These are phyloP conservation scores for Zapus hudsonius DNA, from an alignment of 2,113 vertebrate species.

Conservation along the genomic window DNA sequence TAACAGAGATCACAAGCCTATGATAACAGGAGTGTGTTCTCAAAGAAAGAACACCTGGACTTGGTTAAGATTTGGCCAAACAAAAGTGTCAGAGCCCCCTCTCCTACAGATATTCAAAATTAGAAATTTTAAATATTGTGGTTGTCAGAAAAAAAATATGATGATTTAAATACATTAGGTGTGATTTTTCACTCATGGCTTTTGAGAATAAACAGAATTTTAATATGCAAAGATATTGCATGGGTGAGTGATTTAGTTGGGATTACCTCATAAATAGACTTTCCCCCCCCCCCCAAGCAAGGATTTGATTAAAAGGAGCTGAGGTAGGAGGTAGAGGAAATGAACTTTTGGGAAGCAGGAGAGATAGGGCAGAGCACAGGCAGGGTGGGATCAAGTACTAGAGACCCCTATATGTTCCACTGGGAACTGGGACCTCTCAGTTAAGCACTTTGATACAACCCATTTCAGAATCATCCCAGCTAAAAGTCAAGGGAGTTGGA, in stretches of 20 bases:
- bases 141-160: neutral
- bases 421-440: neutral
- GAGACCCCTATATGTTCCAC: neutral
- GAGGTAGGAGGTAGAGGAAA: neutral
- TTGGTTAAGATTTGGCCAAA: neutral
- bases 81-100: neutral
- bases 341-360: too few species aligned
- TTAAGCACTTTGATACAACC: neutral
- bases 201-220: neutral
- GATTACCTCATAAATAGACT: neutral
- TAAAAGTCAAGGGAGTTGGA: neutral
- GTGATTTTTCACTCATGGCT: neutral
- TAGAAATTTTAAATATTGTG: neutral
- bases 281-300: too few species aligned
- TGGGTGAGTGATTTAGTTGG: neutral
- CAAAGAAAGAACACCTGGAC: neutral
- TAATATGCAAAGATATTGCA: neutral
- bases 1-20: slow-evolving; percentile 40
- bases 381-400: neutral
- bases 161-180: neutral
- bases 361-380: too few species aligned
- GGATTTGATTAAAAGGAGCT: neutral
- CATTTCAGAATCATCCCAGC: neutral
- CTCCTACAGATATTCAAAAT: neutral
- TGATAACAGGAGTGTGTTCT: neutral